Percentiles rank a stretch among this genome's conserved stretches.
Conservation (phyloP, 2,797 vertebrate genomes). For the Silurus lanzhouensis region DNA sequence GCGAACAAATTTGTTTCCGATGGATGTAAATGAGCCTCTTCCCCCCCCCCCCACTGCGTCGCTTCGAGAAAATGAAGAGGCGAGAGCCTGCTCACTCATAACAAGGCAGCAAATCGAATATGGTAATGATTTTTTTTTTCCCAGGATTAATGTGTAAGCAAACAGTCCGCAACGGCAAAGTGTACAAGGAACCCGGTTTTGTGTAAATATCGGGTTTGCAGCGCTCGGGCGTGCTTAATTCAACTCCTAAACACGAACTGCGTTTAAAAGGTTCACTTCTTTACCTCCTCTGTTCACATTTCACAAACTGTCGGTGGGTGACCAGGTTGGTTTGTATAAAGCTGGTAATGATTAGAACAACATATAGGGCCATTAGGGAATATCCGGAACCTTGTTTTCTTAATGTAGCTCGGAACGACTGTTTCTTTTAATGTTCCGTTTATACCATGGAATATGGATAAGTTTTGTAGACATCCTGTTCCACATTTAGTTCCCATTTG, state of each 20-base stretch:
- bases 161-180: conserved; percentile 22
- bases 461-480: too few species aligned
- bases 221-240: neutral
- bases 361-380: too few species aligned
- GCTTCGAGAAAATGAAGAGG: conserved; percentile 67
- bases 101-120: conserved; percentile 48
- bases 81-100: conserved; percentile 56
- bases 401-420: neutral
- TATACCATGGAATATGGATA: neutral
- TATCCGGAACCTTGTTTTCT: neutral
- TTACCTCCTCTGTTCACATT: conserved; percentile 8
- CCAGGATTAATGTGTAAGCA: conserved; percentile 31
- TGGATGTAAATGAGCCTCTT: conserved; percentile 72
- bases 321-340: neutral
- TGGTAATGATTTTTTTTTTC: conserved; percentile 42
- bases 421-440: neutral
- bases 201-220: neutral
- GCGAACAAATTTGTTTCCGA: conserved; percentile 74
- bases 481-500: too few species aligned
- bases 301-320: neutral
- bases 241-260: neutral
- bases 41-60: too few species aligned
- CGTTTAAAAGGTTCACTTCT: neutral
- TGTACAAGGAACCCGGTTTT: too few species aligned
- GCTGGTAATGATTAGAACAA: neutral